Evolutionary conservation across 2,888 invertebrate genomes (phyloP).

Genomic region (Sphaeridia pumilis): DNA sequence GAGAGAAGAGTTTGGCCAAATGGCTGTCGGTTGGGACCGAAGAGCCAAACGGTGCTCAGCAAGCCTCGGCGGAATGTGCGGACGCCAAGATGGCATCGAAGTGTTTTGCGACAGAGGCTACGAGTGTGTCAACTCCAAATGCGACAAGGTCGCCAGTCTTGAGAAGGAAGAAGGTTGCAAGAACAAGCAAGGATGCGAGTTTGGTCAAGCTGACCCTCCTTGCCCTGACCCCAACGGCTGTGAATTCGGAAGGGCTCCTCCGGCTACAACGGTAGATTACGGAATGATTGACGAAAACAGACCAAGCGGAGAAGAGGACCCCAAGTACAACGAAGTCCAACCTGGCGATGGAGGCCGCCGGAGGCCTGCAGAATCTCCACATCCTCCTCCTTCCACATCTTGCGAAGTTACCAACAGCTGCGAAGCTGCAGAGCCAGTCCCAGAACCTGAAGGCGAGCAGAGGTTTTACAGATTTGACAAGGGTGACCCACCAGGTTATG

Average conservation of each 20-base stretch:
- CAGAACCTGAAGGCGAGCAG: not conserved
- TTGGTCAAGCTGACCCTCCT: conserved; percentile 1
- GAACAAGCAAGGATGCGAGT: conserved; percentile 2
- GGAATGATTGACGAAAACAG: not conserved
- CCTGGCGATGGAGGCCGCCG: no score
- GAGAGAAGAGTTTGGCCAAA: not conserved
- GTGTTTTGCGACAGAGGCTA: not conserved
- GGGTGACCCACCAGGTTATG: not conserved
- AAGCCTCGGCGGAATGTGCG: not conserved
- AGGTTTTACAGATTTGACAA: not conserved
- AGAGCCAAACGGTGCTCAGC: not conserved
- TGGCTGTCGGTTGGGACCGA: not conserved
- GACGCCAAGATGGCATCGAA: not conserved
- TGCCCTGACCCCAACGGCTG: conserved; percentile 3
- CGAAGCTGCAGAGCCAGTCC: not conserved
- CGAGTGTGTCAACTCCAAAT: conserved; percentile 3
- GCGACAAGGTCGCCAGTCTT: not conserved
- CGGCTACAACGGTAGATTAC: not conserved
- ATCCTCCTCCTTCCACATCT: no score
- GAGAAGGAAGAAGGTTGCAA: not conserved
- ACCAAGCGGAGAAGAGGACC: not conserved
- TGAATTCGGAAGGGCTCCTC: conserved; percentile 1
- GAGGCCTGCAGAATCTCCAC: not conserved
- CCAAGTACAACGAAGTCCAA: not conserved
- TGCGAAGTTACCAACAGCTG: conserved; percentile 2